Evolutionary conservation across 2,113 vertebrate species (phyloP), one percentile per base, ranked within the genome.

Genomic region (Apeltes quadracus): DNA sequence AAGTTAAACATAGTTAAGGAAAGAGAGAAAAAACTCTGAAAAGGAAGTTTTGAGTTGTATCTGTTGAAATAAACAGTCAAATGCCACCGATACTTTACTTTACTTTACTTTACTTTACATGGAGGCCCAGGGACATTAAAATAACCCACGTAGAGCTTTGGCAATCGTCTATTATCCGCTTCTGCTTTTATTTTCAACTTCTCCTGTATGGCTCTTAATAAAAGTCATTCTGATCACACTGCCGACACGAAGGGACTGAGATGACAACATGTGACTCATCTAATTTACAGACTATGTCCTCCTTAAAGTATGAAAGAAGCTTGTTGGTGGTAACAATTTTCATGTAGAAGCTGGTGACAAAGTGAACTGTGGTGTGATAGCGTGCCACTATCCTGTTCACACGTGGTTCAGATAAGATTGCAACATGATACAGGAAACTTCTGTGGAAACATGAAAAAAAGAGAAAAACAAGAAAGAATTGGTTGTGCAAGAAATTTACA

Each of bases 401-500:
- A 46, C 13, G 58, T 61, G 75, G 69, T 74, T 67, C 1, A 61
- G 78, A 79, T 62, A 61, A 59, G 54, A 75, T 82, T 90, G 79
- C 78, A 81, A 68, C 61, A 90, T 51, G 41, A 5, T 25, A 83
- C 84, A 85, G 86, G 91, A 91, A 90, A 72, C 69, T 55, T 46
- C 27, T 85, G 84, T 34, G 50, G 85, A 29, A 72, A 18, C 54
- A 70, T 34, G 59, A 53, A 8, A 20, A 18, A 44, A 23, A 50
- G 63, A 78, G 43, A 43, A 51, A 43, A 51, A 14, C 25, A 13
- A 46, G 61, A n/a, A 16, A 15, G 29, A 1, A 12, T 18, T 25
- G 25, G 32, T 58, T 69, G 22, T 11, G 38, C 41, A 64, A 69
- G 2, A 43, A 67, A 23, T 41, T 68, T 2, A n/a, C 18, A 56